These are phyloP conservation scores for Myzus persicae DNA, from an alignment of 1,140 invertebrate genomes.

Conservation along the genomic window DNA sequence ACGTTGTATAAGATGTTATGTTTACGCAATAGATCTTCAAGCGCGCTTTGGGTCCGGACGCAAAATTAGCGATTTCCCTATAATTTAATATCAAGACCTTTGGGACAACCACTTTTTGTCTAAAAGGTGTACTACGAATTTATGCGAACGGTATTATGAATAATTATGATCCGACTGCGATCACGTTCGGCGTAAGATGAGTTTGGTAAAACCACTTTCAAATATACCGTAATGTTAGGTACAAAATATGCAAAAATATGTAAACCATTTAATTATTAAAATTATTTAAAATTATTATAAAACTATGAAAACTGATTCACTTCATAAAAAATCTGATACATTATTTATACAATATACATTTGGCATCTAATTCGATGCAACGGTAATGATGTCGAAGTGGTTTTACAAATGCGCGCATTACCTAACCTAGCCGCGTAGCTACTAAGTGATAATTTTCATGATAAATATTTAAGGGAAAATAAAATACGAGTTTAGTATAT, in stretches of 20 bases:
- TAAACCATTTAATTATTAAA: not conserved
- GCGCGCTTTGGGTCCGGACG: not conserved
- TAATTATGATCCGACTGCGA: not conserved
- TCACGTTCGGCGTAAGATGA: not conserved
- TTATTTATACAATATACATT: not conserved
- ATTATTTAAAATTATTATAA: not conserved
- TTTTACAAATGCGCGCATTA: not conserved
- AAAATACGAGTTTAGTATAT: not conserved
- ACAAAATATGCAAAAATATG: not conserved
- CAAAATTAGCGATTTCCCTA: not conserved
- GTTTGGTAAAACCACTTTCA: too few species aligned
- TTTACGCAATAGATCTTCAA: not conserved
- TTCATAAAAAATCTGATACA: not conserved
- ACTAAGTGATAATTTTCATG: not conserved
- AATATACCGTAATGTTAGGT: not conserved
- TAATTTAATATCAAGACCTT: not conserved
- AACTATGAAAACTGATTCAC: not conserved
- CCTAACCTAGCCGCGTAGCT: too few species aligned
- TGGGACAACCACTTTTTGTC: not conserved
- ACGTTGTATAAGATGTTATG: too few species aligned
- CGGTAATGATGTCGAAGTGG: not conserved
- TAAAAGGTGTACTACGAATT: not conserved
- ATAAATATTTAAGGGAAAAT: not conserved
- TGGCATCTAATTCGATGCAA: not conserved
- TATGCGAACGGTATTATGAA: not conserved